Conservation (phyloP, 2,888 invertebrate species). For the Megamerina dolium region DNA sequence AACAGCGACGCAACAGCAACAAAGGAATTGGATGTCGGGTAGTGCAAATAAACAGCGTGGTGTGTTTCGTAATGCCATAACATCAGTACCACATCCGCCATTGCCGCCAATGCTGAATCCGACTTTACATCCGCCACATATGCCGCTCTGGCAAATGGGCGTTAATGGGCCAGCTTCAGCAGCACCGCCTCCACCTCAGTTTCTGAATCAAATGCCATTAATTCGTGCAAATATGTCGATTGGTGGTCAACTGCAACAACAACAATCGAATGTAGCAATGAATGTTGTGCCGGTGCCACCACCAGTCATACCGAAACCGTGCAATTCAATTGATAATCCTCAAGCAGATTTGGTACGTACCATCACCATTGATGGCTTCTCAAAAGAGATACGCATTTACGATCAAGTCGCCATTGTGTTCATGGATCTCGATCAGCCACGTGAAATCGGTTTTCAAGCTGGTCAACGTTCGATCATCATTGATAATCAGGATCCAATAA, state of each 20-base stretch:
- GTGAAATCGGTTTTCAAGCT: slow-evolving; percentile 79
- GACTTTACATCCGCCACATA: slow-evolving; percentile 14
- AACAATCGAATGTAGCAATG: slow-evolving; percentile 17
- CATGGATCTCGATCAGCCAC: slow-evolving; percentile 78
- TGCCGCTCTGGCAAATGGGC: slow-evolving; percentile 27
- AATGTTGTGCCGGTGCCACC: slow-evolving; percentile 31
- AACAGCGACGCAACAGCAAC: background rate
- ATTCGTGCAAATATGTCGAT: slow-evolving; percentile 10
- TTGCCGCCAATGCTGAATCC: slow-evolving; percentile 14
- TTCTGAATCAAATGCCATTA: slow-evolving; percentile 5
- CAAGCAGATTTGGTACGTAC: slow-evolving; percentile 67
- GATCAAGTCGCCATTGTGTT: slow-evolving; percentile 79
- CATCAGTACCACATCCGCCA: slow-evolving; percentile 14
- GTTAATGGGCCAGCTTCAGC: slow-evolving; percentile 10
- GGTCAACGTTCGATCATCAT: slow-evolving; percentile 69
- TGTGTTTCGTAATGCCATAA: slow-evolving; percentile 23
- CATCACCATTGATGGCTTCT: slow-evolving; percentile 74
- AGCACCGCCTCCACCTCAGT: slow-evolving; percentile 10
- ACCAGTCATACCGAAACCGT: slow-evolving; percentile 33
- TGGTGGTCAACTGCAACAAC: slow-evolving; percentile 27
- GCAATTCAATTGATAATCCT: slow-evolving; percentile 53
- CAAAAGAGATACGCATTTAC: slow-evolving; percentile 75
- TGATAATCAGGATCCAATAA: slow-evolving; percentile 67
- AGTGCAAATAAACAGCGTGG: slow-evolving; percentile 17
- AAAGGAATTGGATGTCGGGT: slow-evolving; percentile 17